Percentiles rank a stretch among this genome's conserved stretches.
phyloP scores from a whole-genome alignment of 2,797 vertebrate genomes.

The Pseudopleuronectes americanus region DNA sequence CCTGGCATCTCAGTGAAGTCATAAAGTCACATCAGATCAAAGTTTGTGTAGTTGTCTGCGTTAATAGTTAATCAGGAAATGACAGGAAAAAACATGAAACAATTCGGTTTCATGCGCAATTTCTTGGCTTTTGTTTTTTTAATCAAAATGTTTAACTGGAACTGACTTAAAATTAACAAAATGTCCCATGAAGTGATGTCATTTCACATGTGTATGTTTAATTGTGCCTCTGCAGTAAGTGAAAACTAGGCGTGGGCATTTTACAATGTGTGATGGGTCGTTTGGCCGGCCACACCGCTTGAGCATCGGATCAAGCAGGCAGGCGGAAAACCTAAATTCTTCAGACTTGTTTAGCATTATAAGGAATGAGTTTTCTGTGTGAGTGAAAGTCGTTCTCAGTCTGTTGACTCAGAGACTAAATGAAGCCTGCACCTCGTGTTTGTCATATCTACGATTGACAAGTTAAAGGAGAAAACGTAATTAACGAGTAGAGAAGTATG shows the following conservation, averaged over 20 bases:
- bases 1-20: neutral
- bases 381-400: conserved; percentile 5
- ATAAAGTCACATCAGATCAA: neutral
- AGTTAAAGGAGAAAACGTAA: neutral
- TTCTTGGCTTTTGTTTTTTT: neutral
- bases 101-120: too few species aligned
- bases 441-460: neutral
- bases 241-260: conserved; percentile 58
- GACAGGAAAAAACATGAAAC: too few species aligned
- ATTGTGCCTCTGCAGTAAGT: conserved; percentile 25
- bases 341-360: neutral
- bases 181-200: neutral
- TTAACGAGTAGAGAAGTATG: too few species aligned
- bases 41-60: neutral
- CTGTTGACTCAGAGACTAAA: too few species aligned
- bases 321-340: neutral
- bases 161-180: too few species aligned
- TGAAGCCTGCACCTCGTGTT: neutral
- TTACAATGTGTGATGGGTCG: conserved; percentile 33
- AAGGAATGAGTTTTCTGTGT: neutral
- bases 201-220: neutral
- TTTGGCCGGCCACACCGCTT: conserved; percentile 11
- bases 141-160: neutral
- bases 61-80: neutral
- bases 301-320: too few species aligned